phyloP scores from a whole-genome alignment of 2,113 vertebrate genomes.

The Urocitellus parryii region DNA sequence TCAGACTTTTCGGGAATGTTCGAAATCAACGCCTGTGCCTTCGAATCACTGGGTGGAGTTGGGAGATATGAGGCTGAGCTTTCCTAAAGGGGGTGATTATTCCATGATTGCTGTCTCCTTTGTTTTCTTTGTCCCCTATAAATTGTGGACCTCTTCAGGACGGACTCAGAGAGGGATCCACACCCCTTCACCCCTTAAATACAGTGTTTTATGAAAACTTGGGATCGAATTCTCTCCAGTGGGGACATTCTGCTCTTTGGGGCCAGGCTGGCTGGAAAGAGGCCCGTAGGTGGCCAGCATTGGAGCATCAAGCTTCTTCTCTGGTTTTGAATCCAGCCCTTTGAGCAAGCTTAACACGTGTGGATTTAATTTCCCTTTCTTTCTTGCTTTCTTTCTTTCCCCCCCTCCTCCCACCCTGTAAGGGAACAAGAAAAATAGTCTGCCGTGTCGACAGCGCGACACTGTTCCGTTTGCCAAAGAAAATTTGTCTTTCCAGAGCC shows the following conservation, averaged over 20 bases:
- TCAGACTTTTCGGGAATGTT: neutral
- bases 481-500: slow-evolving; percentile 81
- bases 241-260: neutral
- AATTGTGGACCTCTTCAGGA: neutral
- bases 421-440: slow-evolving; percentile 83
- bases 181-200: neutral
- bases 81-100: neutral
- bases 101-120: neutral
- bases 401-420: neutral
- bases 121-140: neutral
- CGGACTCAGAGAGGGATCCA: neutral
- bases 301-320: slow-evolving; percentile 25
- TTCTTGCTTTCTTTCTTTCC: slow-evolving; percentile 70
- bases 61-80: neutral
- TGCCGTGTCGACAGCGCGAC: slow-evolving; percentile 80
- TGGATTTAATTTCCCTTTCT: slow-evolving; percentile 83
- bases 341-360: slow-evolving; percentile 77
- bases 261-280: slow-evolving; percentile 38
- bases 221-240: neutral
- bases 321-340: slow-evolving; percentile 73
- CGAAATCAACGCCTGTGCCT: neutral
- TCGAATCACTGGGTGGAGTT: accelerated
- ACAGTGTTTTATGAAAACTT: slow-evolving; percentile 38
- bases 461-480: slow-evolving; percentile 76
- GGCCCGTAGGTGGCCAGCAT: neutral